Evolutionary conservation across 2,113 vertebrate species (phyloP), one percentile per base, ranked within the genome.

Genomic region (Psophia crepitans): DNA sequence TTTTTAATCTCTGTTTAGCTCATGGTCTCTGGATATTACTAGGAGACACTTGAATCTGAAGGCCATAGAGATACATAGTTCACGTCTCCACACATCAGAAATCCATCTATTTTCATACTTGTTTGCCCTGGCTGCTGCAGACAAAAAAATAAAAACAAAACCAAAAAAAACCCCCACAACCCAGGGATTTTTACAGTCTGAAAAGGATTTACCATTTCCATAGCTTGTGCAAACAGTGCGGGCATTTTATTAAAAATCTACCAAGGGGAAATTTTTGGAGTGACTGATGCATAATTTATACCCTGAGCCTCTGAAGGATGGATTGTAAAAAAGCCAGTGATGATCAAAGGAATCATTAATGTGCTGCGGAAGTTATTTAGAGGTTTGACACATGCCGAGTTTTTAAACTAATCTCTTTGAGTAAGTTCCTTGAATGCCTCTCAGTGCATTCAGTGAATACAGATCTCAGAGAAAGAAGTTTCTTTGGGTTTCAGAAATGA

Each of bases 271-370:
- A 81, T 27, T 96, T 97, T 92, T 96, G 84, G 95, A 96, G 86
- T 77, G 87, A 92, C 66, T 96, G 85, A 94, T 96, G 78, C 91
- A 97, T 97, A 96, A 97, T 97, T 98, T 96, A 97, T 96, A 81
- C 12, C 14, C 87, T 39, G 64, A 77, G 53, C 63, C 95, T 96
- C 95, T 93, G 86, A 92, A 96, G 82, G 69, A 73, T 63, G 70
- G 70, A 80, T 89, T 93, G 90, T 96, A 95, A 95, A 97, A 95
- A 91, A 96, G 89, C 74, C 58, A 84, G 76, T 33, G 61, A 74
- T 75, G 89, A 97, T 98, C 96, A 98, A 98, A 98, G 80, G 95
- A 96, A 96, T 97, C 3, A 1, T 71, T 98, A 96, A 97, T 95
- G 92, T 80, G 49, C 79, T 0, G 1, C 0, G 0, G 84, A 95